A percentile compares a stretch with the other conserved stretches of the same genome.
Evolutionary conservation across 2,888 invertebrate species (phyloP).

Genomic region (Lamproptera curius): DNA sequence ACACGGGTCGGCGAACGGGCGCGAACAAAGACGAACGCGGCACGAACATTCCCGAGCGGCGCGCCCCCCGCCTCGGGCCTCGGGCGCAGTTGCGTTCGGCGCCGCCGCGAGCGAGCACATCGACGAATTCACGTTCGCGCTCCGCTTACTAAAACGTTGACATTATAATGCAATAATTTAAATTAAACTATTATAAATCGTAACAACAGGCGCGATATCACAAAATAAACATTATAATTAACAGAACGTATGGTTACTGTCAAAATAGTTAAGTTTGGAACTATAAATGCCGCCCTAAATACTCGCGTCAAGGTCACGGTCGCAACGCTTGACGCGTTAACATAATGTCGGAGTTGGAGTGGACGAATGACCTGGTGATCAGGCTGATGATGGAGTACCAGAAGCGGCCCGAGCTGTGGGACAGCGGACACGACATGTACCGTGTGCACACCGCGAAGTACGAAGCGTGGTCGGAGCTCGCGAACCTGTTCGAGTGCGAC

Average conservation of each 20-base stretch:
- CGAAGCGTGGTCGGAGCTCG: constrained; percentile 55
- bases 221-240: too few relatives aligned
- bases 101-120: constrained; percentile 38
- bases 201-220: too few relatives aligned
- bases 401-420: constrained; percentile 52
- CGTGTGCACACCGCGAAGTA: constrained; percentile 52
- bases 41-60: constrained; percentile 13
- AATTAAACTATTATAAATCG: too few relatives aligned
- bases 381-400: constrained; percentile 50
- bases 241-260: too few relatives aligned
- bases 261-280: too few relatives aligned
- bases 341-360: constrained; percentile 53
- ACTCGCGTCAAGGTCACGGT: too few relatives aligned
- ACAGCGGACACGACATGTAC: constrained; percentile 43
- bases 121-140: constrained; percentile 31
- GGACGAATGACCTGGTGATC: constrained; percentile 52
- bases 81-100: constrained; percentile 40
- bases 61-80: constrained; percentile 32
- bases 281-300: neutral
- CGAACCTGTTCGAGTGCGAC: constrained; percentile 51
- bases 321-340: too few relatives aligned
- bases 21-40: constrained; percentile 28
- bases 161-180: too few relatives aligned
- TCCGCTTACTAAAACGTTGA: too few relatives aligned
- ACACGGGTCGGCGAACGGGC: constrained; percentile 33